Evolutionary conservation across 64 coral and sea anemone species (phyloP), one percentile per base, ranked within the genome.

Genomic region (Astreopora myriophthalma): DNA sequence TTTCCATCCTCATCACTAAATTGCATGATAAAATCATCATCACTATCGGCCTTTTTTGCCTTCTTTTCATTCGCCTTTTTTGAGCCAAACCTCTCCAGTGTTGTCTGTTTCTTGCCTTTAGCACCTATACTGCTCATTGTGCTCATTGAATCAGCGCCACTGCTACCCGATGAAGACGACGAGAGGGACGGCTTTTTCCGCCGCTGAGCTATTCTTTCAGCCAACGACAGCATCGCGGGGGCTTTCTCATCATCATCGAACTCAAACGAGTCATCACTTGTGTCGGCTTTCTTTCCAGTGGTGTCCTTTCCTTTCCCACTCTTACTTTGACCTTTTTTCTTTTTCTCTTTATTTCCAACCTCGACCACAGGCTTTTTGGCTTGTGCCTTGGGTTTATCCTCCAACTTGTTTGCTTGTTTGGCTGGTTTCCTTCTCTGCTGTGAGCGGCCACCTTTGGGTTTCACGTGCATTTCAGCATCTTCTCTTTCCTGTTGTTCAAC

Each of bases 1-100:
- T 92, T 79, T 19, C 3, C 70, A 8, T 92, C 90, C 52, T 83
- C 84, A 39, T 92, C 90, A 9, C 74, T 85, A 42, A 92, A 92
- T 27, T 92, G 69, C 78, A 92, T 75, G 20, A 77, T 69, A 30
- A 92, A 92, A 63, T 92, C 90, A 42, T 86, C 80, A 36, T 92
- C 90, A 92, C 69, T 74, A 1, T 37, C 74, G 8, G 80, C 27
- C 10, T 27, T 42, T 24, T 90, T 34, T 1, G 32, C 58, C 52
- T 69, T 90, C 73, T 89, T 87, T 3, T 22, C 46, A 34, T 30
- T 16, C 1, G 80, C 52, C 7, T 24, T 73, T 49, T 88, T 74
- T 27, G 48, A 6, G 25, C 71, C 9, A 12, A 75, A 92, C 90
- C 48, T 58, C 24, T 72, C 48, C 2, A 92, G 19, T 3, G 69